Percentiles rank a stretch among this genome's conserved stretches.
Conservation (phyloP, 2,113 vertebrate species). For the Oreochromis niloticus region DNA sequence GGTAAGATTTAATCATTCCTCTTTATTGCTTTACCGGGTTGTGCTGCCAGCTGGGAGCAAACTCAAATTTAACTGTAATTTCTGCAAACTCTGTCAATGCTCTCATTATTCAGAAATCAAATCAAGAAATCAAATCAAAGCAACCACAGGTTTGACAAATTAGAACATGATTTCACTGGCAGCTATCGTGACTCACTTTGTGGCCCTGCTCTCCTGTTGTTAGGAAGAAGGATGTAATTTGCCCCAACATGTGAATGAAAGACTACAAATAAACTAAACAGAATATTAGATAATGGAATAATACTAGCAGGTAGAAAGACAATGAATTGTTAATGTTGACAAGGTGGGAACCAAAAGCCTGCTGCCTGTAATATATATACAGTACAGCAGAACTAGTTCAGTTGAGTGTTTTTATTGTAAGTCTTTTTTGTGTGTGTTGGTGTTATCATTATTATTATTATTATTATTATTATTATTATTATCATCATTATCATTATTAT, state of each 20-base stretch:
- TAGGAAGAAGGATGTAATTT: constrained; percentile 11
- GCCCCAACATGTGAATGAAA: neutral
- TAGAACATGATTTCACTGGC: constrained; percentile 1
- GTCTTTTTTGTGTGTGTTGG: neutral
- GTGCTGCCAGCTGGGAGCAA: neutral
- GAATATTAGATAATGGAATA: neutral
- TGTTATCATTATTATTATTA: neutral
- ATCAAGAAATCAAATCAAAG: constrained; percentile 8
- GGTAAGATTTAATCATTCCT: neutral
- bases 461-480: too few species aligned
- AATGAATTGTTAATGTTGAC: neutral
- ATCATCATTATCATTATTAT: neutral
- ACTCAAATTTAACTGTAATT: neutral
- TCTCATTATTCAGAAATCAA: constrained; percentile 24
- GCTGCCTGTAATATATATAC: neutral
- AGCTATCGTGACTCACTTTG: constrained; percentile 1
- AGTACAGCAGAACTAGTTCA: neutral
- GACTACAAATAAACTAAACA: neutral
- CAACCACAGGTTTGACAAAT: constrained; percentile 21
- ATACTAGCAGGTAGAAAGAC: neutral
- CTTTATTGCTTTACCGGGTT: constrained; percentile 1
- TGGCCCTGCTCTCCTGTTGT: constrained; percentile 8
- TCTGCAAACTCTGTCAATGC: neutral
- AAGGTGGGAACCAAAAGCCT: neutral
- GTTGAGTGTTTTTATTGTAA: neutral